A percentile compares a stretch with the other conserved stretches of the same genome.
Evolutionary conservation across 2,113 vertebrate species (phyloP).

Genomic region (Aleadryas rufinucha): DNA sequence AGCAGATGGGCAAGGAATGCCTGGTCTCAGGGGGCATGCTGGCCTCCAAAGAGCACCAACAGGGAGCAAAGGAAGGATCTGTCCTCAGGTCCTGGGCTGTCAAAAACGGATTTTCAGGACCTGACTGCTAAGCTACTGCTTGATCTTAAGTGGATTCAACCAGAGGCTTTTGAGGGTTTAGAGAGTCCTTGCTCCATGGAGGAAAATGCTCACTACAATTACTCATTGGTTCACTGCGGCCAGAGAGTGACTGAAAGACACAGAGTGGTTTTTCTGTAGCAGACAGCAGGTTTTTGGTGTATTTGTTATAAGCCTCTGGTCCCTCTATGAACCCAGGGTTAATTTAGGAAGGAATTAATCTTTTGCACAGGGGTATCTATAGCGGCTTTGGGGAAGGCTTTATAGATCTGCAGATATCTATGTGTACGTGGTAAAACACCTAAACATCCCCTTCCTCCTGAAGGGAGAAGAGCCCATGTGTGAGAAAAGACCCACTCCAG

Average conservation of each 20-base stretch:
- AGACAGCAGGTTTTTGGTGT: neutral
- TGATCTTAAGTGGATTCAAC: neutral
- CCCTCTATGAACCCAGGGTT: neutral
- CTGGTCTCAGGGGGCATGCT: accelerated
- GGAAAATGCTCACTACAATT: neutral
- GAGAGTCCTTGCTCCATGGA: neutral
- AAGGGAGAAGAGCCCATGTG: neutral
- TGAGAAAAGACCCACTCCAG: neutral
- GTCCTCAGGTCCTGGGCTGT: neutral
- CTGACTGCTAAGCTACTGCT: neutral
- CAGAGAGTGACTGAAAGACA: neutral
- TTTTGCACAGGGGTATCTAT: neutral
- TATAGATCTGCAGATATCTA: neutral
- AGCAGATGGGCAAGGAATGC: neutral
- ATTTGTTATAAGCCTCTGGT: neutral
- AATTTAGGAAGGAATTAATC: neutral
- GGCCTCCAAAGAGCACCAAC: neutral
- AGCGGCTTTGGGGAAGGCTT: neutral
- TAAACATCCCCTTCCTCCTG: neutral
- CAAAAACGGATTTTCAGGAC: neutral
- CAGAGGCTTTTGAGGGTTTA: neutral
- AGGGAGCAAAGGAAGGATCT: neutral
- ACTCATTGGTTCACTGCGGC: neutral
- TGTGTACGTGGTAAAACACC: accelerated
- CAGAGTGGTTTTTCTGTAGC: neutral